phyloP scores from a whole-genome alignment of 2,888 invertebrate species.

The Pristionchus mayeri region DNA sequence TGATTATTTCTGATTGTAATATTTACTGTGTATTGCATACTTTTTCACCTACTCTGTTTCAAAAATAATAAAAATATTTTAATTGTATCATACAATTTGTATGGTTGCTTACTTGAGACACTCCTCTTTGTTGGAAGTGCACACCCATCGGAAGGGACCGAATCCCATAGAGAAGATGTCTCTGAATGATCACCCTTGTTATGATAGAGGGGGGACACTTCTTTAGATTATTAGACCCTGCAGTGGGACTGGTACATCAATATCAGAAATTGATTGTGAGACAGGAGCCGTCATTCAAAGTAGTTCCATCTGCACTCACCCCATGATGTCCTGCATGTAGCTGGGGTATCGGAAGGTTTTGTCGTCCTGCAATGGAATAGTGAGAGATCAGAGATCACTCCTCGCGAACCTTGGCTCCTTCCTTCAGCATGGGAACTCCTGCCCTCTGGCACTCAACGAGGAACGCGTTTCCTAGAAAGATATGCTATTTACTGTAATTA shows the following conservation, averaged over 20 bases:
- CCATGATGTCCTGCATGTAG: slow-evolving; percentile 83
- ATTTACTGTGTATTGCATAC: no score
- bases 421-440: slow-evolving; percentile 78
- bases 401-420: slow-evolving; percentile 68
- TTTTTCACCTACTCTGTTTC: no score
- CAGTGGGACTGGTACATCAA: no score
- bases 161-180: slow-evolving; percentile 83
- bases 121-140: slow-evolving; percentile 79
- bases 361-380: slow-evolving; percentile 66
- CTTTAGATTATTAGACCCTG: no score
- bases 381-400: neutral
- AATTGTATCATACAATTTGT: no score
- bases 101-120: slow-evolving; percentile 77
- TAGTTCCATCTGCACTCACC: no score
- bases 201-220: no score
- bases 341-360: slow-evolving; percentile 81
- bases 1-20: no score
- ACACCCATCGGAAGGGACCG: slow-evolving; percentile 83
- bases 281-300: neutral
- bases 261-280: no score
- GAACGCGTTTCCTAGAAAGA: slow-evolving; percentile 80
- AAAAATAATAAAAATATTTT: no score
- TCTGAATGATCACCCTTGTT: slow-evolving; percentile 74
- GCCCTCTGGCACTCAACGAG: slow-evolving; percentile 81
- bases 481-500: neutral